These are phyloP conservation scores for Syrista parreyssii DNA, from an alignment of 2,888 invertebrate species.

Conservation along the genomic window DNA sequence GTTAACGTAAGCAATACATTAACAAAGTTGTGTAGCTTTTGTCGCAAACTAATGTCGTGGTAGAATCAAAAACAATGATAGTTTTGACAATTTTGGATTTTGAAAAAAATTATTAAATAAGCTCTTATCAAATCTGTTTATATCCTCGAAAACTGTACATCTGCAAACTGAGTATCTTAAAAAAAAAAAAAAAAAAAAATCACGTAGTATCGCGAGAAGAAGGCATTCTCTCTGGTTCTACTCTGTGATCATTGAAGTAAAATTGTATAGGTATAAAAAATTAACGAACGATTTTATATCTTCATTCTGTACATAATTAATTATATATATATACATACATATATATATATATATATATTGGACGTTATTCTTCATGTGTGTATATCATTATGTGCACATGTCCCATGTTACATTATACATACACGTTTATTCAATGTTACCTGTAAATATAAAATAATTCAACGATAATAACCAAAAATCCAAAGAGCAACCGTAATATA, in stretches of 20 bases:
- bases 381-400: not conserved
- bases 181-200: not conserved
- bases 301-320: not conserved
- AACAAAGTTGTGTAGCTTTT: not conserved
- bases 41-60: not conserved
- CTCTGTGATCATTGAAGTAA: not conserved
- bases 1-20: not conserved
- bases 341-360: not conserved
- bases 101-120: not conserved
- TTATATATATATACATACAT: constrained; percentile 1
- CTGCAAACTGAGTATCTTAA: too few species aligned
- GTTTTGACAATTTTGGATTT: not conserved
- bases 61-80: not conserved
- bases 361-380: not conserved
- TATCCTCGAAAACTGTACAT: not conserved
- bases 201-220: not conserved
- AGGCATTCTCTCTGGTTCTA: not conserved
- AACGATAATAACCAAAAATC: not conserved
- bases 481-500: not conserved
- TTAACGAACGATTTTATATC: constrained; percentile 1
- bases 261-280: not conserved
- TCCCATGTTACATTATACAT: not conserved
- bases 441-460: constrained; percentile 8
- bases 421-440: constrained; percentile 8
- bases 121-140: not conserved